A percentile compares a stretch with the other conserved stretches of the same genome.
phyloP scores from a whole-genome alignment of 1,140 invertebrate genomes.

The Psilanteris sp. region DNA sequence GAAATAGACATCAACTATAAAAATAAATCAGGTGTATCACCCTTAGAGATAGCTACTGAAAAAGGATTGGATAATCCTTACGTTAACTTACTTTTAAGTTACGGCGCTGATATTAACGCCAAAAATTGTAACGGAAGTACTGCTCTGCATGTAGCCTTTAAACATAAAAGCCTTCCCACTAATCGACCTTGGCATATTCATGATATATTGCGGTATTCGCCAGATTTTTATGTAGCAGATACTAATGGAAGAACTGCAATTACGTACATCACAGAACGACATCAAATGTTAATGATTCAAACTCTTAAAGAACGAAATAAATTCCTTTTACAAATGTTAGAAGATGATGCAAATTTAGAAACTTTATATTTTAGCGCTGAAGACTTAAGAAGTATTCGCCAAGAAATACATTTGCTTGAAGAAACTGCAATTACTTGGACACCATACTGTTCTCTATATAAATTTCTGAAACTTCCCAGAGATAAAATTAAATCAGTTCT shows the following conservation, averaged over 20 bases:
- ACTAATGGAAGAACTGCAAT: conserved; percentile 17
- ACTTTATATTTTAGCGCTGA: too few relatives aligned
- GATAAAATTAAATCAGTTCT: conserved; percentile 9
- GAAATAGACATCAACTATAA: conserved; percentile 21
- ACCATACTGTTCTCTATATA: conserved; percentile 20
- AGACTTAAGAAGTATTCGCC: neutral
- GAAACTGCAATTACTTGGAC: conserved; percentile 8
- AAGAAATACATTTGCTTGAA: conserved; percentile 4
- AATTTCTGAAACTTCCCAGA: conserved; percentile 9
- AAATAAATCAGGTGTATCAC: conserved; percentile 19
- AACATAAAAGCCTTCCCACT: conserved; percentile 4
- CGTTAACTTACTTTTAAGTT: conserved; percentile 5
- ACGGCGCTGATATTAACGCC: conserved; percentile 30
- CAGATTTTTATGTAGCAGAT: conserved; percentile 21
- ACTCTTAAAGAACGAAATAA: too few relatives aligned
- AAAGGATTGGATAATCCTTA: conserved; percentile 26
- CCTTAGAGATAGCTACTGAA: conserved; percentile 20
- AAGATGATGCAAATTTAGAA: too few relatives aligned
- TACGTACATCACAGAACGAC: too few relatives aligned
- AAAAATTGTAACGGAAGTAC: conserved; percentile 19
- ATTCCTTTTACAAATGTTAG: too few relatives aligned
- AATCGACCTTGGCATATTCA: neutral
- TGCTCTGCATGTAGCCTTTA: conserved; percentile 17
- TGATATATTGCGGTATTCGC: conserved; percentile 10
- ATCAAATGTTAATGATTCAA: conserved; percentile 4